A percentile compares a stretch with the other conserved stretches of the same genome.
These are phyloP conservation scores for Drosophila ambigua DNA, from an alignment of 1,140 invertebrate genomes.

Conservation along the genomic window DNA sequence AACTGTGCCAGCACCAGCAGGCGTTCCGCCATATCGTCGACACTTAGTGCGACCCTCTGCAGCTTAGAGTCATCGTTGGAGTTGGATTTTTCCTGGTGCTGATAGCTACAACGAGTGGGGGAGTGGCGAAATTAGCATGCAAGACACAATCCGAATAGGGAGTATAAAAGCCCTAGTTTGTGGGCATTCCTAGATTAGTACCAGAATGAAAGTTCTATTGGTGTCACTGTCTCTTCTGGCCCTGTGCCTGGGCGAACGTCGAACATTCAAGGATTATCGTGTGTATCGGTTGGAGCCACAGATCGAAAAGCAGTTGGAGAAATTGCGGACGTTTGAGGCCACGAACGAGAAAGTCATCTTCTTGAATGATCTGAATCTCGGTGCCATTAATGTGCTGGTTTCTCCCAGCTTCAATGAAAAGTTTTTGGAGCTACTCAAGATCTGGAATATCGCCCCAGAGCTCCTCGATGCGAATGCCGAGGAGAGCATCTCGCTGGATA, in stretches of 20 bases:
- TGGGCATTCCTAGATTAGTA: slow-evolving; percentile 18
- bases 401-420: slow-evolving; percentile 44
- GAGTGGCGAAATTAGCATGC: slow-evolving; percentile 56
- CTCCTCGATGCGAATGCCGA: slow-evolving; percentile 81
- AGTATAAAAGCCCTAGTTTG: slow-evolving; percentile 29
- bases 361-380: slow-evolving; percentile 44
- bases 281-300: slow-evolving; percentile 84
- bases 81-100: slow-evolving; percentile 48
- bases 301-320: slow-evolving; percentile 74
- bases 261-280: slow-evolving; percentile 73
- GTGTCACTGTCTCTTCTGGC: slow-evolving; percentile 11
- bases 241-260: slow-evolving; percentile 20
- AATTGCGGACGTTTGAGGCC: slow-evolving; percentile 36
- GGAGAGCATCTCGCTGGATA: slow-evolving; percentile 68
- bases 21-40: slow-evolving; percentile 56
- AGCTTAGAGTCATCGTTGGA: slow-evolving; percentile 15
- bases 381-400: slow-evolving; percentile 47
- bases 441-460: slow-evolving; percentile 13
- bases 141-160: slow-evolving; percentile 15
- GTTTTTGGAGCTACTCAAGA: slow-evolving; percentile 24
- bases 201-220: slow-evolving; percentile 41
- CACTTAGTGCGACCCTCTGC: slow-evolving; percentile 37
- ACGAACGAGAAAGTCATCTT: slow-evolving; percentile 36
- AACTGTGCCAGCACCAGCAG: slow-evolving; percentile 65
- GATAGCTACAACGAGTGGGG: slow-evolving; percentile 43